A percentile compares a stretch with the other conserved stretches of the same genome.
These are phyloP conservation scores for Phyllostomus discolor DNA, from an alignment of 2,113 vertebrate genomes.

Conservation along the genomic window DNA sequence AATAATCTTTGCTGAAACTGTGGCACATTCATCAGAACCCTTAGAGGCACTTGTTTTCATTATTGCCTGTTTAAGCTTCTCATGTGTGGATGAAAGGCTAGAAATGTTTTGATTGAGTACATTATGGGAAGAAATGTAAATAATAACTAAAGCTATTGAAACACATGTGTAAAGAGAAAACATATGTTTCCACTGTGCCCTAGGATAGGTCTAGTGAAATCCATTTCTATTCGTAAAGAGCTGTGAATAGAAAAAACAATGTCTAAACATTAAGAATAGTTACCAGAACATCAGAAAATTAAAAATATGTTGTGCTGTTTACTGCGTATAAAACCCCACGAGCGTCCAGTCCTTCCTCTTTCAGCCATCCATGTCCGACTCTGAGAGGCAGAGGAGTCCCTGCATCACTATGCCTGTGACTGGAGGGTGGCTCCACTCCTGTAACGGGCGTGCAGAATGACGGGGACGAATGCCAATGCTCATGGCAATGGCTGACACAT, in stretches of 20 bases:
- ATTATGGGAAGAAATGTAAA: slow-evolving; percentile 69
- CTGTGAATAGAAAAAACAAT: neutral
- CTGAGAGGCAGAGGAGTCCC: neutral
- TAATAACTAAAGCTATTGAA: slow-evolving; percentile 67
- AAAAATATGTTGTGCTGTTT: neutral
- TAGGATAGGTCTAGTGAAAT: slow-evolving; percentile 19
- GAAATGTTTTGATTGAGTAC: slow-evolving; percentile 66
- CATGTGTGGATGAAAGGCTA: slow-evolving; percentile 60
- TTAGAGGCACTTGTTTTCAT: slow-evolving; percentile 40
- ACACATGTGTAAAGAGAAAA: slow-evolving; percentile 66
- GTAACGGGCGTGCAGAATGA: neutral
- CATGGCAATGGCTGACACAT: neutral
- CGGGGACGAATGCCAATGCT: neutral
- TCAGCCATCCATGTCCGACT: neutral
- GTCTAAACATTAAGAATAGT: slow-evolving; percentile 27
- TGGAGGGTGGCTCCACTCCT: neutral
- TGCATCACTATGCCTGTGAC: neutral
- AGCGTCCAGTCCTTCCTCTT: neutral
- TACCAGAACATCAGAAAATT: slow-evolving; percentile 15
- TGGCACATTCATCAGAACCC: slow-evolving; percentile 8
- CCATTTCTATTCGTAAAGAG: neutral
- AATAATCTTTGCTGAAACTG: slow-evolving; percentile 44
- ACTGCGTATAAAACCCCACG: neutral
- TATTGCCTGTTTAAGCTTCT: slow-evolving; percentile 54
- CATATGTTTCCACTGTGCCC: slow-evolving; percentile 43